phyloP scores from a whole-genome alignment of 2,797 vertebrate genomes.

The Sarcophilus harrisii region DNA sequence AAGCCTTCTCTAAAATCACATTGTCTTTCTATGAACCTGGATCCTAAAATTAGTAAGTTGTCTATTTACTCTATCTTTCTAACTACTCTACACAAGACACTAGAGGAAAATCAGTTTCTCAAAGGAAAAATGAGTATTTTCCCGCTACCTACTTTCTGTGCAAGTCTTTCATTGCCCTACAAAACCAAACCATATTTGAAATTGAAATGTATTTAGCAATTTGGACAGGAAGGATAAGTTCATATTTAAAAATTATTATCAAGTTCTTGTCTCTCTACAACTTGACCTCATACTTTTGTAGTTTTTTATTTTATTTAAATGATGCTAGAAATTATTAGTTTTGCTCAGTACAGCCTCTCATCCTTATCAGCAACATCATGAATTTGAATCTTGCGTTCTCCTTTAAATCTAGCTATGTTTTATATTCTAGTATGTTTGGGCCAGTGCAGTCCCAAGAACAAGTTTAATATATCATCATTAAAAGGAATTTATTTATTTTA shows the following conservation, averaged over 20 bases:
- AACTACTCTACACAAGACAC: neutral
- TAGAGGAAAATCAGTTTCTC: slow-evolving; percentile 31
- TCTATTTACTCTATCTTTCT: neutral
- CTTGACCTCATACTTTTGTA: neutral
- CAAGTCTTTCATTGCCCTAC: slow-evolving; percentile 45
- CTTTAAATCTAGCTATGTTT: neutral
- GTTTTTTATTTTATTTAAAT: slow-evolving; percentile 16
- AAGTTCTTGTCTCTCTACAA: slow-evolving; percentile 22
- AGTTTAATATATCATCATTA: neutral
- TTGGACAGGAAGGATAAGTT: neutral
- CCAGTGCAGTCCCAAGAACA: neutral
- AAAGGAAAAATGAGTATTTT: slow-evolving; percentile 30
- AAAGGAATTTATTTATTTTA: too few relatives aligned
- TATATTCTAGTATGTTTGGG: neutral
- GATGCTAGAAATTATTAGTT: neutral
- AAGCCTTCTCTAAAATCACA: slow-evolving; percentile 31
- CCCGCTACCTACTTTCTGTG: slow-evolving; percentile 27
- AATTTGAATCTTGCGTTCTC: neutral
- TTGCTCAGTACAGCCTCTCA: slow-evolving; percentile 12
- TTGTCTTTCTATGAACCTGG: slow-evolving; percentile 23
- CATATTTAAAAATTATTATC: slow-evolving; percentile 22
- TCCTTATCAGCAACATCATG: neutral
- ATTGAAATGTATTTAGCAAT: slow-evolving; percentile 49
- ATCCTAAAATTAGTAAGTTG: slow-evolving; percentile 12
- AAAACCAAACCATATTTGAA: slow-evolving; percentile 38